Evolutionary conservation across 2,888 invertebrate genomes (phyloP).

Genomic region (Apomyelois bistriatella): DNA sequence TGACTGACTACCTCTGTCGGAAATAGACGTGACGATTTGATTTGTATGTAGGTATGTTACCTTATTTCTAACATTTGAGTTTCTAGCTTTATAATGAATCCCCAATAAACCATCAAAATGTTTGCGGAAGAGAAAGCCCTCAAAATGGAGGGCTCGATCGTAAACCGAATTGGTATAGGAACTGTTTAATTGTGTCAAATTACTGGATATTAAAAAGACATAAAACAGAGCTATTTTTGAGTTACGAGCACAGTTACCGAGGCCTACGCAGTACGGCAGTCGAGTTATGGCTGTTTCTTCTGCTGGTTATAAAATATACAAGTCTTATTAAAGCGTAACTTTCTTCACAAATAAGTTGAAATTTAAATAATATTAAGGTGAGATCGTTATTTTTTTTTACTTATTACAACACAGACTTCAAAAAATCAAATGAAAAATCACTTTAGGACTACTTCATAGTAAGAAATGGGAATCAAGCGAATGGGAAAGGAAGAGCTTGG

Average conservation of each 20-base stretch:
- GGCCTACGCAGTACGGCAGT: conserved; percentile 1
- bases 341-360: too few species aligned
- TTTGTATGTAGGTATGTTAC: too few species aligned
- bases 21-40: too few species aligned
- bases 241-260: conserved; percentile 30
- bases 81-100: not conserved
- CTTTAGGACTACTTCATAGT: too few species aligned
- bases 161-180: conserved; percentile 65
- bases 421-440: too few species aligned
- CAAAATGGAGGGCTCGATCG: conserved; percentile 48
- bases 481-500: too few species aligned
- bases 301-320: not conserved
- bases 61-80: not conserved
- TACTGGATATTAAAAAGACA: conserved; percentile 53
- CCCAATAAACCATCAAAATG: conserved; percentile 54
- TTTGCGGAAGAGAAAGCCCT: conserved; percentile 59
- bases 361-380: too few species aligned
- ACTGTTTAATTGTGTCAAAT: conserved; percentile 61
- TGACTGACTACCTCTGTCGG: too few species aligned
- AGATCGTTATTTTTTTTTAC: too few species aligned
- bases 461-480: too few species aligned
- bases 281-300: not conserved
- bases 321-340: too few species aligned
- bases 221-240: conserved; percentile 34
- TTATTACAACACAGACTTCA: too few species aligned